Base-by-base conservation (phyloP, 2,113 vertebrate species). In the Sturnus vulgaris region DNA sequence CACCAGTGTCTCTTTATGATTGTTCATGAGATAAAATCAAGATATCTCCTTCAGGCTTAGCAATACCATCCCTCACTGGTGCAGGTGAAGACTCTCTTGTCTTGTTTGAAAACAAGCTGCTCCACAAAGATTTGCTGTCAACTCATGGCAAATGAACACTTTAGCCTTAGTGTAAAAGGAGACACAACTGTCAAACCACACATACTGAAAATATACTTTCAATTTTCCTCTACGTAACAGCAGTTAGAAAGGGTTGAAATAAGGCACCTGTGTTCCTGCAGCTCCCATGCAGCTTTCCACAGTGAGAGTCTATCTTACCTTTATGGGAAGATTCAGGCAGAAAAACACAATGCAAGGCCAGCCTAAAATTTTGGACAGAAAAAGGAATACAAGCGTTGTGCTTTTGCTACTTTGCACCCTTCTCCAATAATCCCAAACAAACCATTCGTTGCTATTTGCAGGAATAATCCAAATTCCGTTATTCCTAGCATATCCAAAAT, bases 361-460 rank as follows among this genome's bases (percentile, higher is more conserved):
- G 18, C 9, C 25, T 27, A 57, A 55, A 59, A 20, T 79, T 60
- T 25, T 69, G 57, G 44, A 53, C n/a, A 79, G 52, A 86, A 59
- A 50, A 42, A 70, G 25, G 25, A 53, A 28, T 15, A 13, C 10
- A 55, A 35, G 12, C 5, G 3, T 40, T 3, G 4, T n/a, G n/a
- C 6, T 91, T 85, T 49, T 64, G 10, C 15, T 78, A 2, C 46
- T 80, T 69, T 93, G 5, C 17, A 88, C 4, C 4, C 7, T 72
- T 52, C 40, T 64, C 50, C 47, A 93, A 11, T 33, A 73, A 87
- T 57, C 3, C 2, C 33, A 92, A 46, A 15, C 27, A 81, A 73
- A 42, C 2, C 1, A 50, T 63, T 80, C 5, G 9, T 30, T 49
- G 11, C 12, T 8, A 14, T 70, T 56, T 66, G 23, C 0, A 0